Evolutionary conservation across 2,113 vertebrate genomes (phyloP).

Genomic region (Colaptes auratus): DNA sequence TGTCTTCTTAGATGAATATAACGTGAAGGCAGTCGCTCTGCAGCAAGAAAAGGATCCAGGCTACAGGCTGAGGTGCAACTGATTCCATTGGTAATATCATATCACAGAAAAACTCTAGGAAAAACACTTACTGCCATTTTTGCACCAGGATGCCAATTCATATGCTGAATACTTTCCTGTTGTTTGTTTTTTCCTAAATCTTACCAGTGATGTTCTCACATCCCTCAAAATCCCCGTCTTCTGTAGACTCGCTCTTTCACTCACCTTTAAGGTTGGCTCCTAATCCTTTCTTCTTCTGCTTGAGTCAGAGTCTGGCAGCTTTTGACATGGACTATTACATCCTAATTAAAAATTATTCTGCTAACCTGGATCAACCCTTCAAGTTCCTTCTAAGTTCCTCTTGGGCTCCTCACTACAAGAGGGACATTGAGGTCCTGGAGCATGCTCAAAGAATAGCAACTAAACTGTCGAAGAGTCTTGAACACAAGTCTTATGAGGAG

Average conservation of each 20-base stretch:
- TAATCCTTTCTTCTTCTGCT: constrained; percentile 15
- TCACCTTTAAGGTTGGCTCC: background rate
- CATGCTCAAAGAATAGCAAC: too few species aligned
- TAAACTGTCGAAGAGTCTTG: too few species aligned
- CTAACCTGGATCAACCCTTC: constrained; percentile 25
- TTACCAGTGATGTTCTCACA: background rate
- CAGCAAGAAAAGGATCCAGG: background rate
- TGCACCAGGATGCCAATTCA: background rate
- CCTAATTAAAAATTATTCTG: constrained; percentile 30
- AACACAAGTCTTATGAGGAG: too few species aligned
- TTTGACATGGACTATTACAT: background rate
- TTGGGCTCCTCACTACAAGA: too few species aligned
- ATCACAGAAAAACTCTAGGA: background rate
- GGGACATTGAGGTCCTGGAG: too few species aligned
- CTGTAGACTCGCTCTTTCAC: background rate
- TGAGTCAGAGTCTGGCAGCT: background rate
- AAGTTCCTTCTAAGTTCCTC: background rate
- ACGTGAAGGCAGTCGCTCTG: constrained; percentile 9
- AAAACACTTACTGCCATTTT: constrained; percentile 16
- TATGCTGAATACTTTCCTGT: background rate
- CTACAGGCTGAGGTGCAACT: background rate
- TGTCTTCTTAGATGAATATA: constrained; percentile 41
- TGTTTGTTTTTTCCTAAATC: background rate
- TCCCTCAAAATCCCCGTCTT: background rate
- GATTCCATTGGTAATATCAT: background rate